phyloP scores from a whole-genome alignment of 2,888 invertebrate species.

The Callinectes sapidus region DNA sequence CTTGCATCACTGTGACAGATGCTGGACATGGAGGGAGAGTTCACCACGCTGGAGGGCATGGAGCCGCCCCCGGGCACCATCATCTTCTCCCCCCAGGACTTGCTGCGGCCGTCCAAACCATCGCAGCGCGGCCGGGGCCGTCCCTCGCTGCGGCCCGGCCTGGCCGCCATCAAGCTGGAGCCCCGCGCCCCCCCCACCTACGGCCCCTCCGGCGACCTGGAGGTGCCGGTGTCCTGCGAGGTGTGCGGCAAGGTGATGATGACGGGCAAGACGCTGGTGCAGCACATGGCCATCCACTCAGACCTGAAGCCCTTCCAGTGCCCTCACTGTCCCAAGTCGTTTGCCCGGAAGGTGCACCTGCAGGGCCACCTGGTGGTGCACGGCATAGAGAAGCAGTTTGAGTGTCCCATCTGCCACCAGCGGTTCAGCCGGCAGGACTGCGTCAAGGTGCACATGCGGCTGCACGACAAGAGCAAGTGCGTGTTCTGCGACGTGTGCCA shows the following conservation, averaged over 20 bases:
- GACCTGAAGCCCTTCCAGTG: slow-evolving; percentile 72
- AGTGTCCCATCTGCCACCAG: slow-evolving; percentile 72
- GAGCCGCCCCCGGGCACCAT: slow-evolving; percentile 70
- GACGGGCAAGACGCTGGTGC: slow-evolving; percentile 70
- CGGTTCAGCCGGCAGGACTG: slow-evolving; percentile 72
- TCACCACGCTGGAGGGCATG: slow-evolving; percentile 57
- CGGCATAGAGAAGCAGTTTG: slow-evolving; percentile 72
- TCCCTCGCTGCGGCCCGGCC: background rate
- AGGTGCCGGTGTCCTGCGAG: slow-evolving; percentile 67
- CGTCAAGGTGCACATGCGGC: slow-evolving; percentile 72
- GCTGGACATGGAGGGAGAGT: slow-evolving; percentile 45
- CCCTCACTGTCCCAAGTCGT: slow-evolving; percentile 72
- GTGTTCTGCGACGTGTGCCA: slow-evolving; percentile 72
- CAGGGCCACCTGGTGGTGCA: slow-evolving; percentile 71
- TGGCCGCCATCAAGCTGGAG: slow-evolving; percentile 50
- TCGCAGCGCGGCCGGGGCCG: slow-evolving; percentile 30
- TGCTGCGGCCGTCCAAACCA: slow-evolving; percentile 53
- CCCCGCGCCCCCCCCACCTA: background rate
- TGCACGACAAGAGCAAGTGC: slow-evolving; percentile 72
- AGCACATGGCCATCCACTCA: slow-evolving; percentile 72
- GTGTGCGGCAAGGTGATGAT: slow-evolving; percentile 71
- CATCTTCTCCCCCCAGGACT: slow-evolving; percentile 72
- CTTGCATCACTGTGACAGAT: too few relatives aligned
- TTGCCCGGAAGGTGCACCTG: slow-evolving; percentile 70
- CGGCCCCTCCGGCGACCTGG: slow-evolving; percentile 43